A percentile compares a stretch with the other conserved stretches of the same genome.
phyloP scores from a whole-genome alignment of 2,888 invertebrate genomes.

The Myopa tessellatipennis region DNA sequence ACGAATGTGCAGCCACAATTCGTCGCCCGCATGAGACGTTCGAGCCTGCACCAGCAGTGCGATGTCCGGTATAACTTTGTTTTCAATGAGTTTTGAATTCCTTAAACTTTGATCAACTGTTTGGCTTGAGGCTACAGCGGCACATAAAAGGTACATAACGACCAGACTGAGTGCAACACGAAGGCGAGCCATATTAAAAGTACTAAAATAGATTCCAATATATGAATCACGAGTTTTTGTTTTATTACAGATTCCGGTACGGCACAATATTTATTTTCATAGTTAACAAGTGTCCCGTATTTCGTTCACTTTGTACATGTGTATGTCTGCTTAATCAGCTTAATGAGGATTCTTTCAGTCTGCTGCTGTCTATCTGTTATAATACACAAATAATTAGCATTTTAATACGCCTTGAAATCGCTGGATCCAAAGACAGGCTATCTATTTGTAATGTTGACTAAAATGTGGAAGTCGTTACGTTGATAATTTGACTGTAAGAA shows the following conservation, averaged over 20 bases:
- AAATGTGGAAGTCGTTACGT: slow-evolving; percentile 23
- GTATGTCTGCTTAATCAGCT: not conserved
- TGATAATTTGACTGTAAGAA: slow-evolving; percentile 22
- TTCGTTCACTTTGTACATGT: not conserved
- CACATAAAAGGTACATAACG: not conserved
- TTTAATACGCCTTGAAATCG: not conserved
- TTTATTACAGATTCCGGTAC: slow-evolving; percentile 18
- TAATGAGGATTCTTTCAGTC: not conserved
- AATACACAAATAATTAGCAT: not conserved
- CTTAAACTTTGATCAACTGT: slow-evolving; percentile 56
- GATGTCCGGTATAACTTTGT: slow-evolving; percentile 64
- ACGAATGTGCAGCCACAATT: slow-evolving; percentile 64
- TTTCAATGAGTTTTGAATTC: slow-evolving; percentile 65
- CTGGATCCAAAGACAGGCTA: not conserved
- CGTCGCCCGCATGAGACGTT: slow-evolving; percentile 55
- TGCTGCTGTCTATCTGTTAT: not conserved
- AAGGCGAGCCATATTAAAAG: not conserved
- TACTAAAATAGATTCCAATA: slow-evolving; percentile 19
- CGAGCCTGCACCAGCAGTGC: slow-evolving; percentile 53
- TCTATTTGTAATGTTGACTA: not conserved
- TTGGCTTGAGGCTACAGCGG: not conserved
- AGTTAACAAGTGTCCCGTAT: not conserved
- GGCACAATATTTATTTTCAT: slow-evolving; percentile 45
- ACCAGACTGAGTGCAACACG: not conserved
- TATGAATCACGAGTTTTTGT: not conserved